These are phyloP conservation scores for Eurypyga helias DNA, from an alignment of 2,113 vertebrate genomes.

Conservation along the genomic window DNA sequence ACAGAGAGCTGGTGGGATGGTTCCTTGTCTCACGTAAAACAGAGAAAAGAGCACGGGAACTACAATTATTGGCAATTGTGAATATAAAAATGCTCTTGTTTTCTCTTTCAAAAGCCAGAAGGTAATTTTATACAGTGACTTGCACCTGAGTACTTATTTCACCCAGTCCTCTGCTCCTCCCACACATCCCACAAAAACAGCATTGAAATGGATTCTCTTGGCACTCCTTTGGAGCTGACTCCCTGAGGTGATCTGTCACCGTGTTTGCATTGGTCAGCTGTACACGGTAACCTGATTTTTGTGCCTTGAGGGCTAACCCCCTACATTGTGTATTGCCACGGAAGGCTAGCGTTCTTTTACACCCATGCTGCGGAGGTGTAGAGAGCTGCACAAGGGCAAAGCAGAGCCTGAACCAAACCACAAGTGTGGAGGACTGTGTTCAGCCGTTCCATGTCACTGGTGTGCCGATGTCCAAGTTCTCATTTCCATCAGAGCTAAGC, in stretches of 20 bases:
- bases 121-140: background rate
- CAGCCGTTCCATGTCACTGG: background rate
- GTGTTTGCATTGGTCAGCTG: background rate
- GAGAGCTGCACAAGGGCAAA: background rate
- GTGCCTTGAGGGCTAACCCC: background rate
- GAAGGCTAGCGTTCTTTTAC: background rate
- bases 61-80: background rate
- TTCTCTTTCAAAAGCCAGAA: constrained; percentile 3
- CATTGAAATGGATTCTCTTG: background rate
- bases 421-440: too few species aligned
- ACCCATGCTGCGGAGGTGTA: fast-evolving
- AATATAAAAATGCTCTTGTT: background rate
- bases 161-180: background rate
- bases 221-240: background rate
- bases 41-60: background rate
- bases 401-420: background rate
- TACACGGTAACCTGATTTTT: background rate
- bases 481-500: background rate
- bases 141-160: background rate
- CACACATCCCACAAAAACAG: background rate
- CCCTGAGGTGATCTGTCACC: background rate
- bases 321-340: fast-evolving
- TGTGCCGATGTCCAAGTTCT: background rate
- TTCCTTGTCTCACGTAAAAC: background rate
- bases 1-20: background rate